Percentiles rank a stretch among this genome's conserved stretches.
Evolutionary conservation across 1,140 invertebrate genomes (phyloP).

Genomic region (Riptortus pedestris): DNA sequence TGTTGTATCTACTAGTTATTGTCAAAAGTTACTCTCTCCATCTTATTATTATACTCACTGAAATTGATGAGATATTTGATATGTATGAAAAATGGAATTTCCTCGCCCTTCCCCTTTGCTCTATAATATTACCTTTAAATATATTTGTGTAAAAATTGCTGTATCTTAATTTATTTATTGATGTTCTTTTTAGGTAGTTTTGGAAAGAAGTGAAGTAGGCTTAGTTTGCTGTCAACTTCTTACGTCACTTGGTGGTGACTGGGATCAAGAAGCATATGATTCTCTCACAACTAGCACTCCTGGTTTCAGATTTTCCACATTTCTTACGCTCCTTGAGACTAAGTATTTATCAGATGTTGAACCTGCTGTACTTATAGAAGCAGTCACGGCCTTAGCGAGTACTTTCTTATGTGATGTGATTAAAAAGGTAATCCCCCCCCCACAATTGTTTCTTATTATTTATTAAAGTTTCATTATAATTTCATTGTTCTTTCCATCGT

Average conservation of each 20-base stretch:
- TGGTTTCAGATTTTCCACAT: constrained; percentile 51
- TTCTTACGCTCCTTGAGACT: constrained; percentile 60
- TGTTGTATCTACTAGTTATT: too few relatives aligned
- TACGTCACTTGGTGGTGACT: constrained; percentile 51
- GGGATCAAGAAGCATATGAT: constrained; percentile 55
- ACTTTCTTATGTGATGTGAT: constrained; percentile 69
- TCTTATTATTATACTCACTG: too few relatives aligned
- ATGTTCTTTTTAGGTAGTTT: constrained; percentile 42
- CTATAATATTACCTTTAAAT: too few relatives aligned
- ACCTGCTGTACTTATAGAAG: constrained; percentile 52
- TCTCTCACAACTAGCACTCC: constrained; percentile 50
- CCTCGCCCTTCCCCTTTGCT: too few relatives aligned
- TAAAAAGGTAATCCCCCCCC: constrained; percentile 72
- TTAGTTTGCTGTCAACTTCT: constrained; percentile 53
- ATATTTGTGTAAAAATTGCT: neutral
- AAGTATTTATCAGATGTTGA: constrained; percentile 49
- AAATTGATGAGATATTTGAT: too few relatives aligned
- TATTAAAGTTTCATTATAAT: neutral
- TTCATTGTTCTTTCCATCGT: constrained; percentile 17
- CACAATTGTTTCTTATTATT: neutral
- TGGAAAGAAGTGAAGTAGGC: constrained; percentile 54
- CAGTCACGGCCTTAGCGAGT: constrained; percentile 61
- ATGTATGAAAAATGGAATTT: too few relatives aligned
- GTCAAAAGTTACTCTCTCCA: too few relatives aligned
- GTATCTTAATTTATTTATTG: neutral